A percentile compares a stretch with the other conserved stretches of the same genome.
Conservation (phyloP, 2,113 vertebrate genomes). For the Coregonus clupeaformis region DNA sequence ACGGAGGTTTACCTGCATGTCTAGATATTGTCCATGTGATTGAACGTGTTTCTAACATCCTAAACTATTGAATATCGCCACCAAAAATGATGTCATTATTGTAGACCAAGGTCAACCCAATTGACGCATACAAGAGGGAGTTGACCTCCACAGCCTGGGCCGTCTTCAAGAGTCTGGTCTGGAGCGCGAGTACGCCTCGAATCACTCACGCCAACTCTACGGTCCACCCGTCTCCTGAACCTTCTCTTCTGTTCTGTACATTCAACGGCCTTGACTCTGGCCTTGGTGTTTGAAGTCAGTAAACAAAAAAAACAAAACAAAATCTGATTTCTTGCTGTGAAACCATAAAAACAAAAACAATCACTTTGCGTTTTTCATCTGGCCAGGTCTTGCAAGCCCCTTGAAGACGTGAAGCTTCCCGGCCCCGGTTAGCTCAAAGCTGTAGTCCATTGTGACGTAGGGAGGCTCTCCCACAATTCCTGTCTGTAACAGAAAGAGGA, state of each 20-base stretch:
- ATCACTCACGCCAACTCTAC: not conserved
- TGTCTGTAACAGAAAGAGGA: constrained; percentile 67
- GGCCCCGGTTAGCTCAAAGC: constrained; percentile 80
- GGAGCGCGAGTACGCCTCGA: not conserved
- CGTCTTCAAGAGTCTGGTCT: constrained; percentile 9
- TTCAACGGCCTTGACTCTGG: constrained; percentile 20
- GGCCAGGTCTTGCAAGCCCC: constrained; percentile 58
- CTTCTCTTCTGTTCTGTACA: constrained; percentile 51
- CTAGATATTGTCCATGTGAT: constrained; percentile 23
- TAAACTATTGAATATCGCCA: not conserved
- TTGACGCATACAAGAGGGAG: not conserved
- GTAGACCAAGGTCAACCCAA: not conserved
- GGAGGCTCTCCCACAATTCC: constrained; percentile 81
- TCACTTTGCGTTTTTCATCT: constrained; percentile 28
- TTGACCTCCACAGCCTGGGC: not conserved
- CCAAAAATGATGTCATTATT: constrained; percentile 16
- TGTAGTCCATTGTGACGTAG: constrained; percentile 87
- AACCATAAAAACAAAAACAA: constrained; percentile 15
- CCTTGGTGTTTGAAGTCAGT: constrained; percentile 16
- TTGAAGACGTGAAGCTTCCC: constrained; percentile 82
- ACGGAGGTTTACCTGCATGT: constrained; percentile 9
- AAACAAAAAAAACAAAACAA: constrained; percentile 14
- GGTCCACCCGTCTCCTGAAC: not conserved
- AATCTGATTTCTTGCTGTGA: constrained; percentile 12
- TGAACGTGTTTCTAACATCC: not conserved